Evolutionary conservation across 1,140 invertebrate genomes (phyloP).

Genomic region (Nautilus pompilius): DNA sequence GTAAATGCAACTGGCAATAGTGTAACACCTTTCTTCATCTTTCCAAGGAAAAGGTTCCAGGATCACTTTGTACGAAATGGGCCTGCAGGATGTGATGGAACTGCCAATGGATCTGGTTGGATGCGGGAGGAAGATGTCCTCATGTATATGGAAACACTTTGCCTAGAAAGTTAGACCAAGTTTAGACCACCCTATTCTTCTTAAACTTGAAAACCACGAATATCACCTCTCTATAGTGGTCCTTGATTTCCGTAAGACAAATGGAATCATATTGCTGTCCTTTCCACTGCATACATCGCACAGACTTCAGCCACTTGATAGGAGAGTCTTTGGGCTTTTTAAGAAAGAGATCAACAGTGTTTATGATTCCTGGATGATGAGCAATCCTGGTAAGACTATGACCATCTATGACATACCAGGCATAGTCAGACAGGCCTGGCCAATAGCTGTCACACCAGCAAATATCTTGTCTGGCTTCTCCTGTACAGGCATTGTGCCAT

Average conservation of each 20-base stretch:
- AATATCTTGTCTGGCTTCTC: too few species aligned
- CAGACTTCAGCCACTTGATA: slow-evolving; percentile 9
- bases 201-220: slow-evolving; percentile 54
- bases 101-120: slow-evolving; percentile 56
- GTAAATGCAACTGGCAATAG: slow-evolving; percentile 27
- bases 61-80: slow-evolving; percentile 54
- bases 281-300: too few species aligned
- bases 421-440: too few species aligned
- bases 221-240: slow-evolving; percentile 27
- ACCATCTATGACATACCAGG: too few species aligned
- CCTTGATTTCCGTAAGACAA: slow-evolving; percentile 38
- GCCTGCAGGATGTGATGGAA: slow-evolving; percentile 50
- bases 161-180: too few species aligned
- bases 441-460: too few species aligned
- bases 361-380: too few species aligned
- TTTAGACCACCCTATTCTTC: slow-evolving; percentile 55
- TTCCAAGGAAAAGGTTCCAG: slow-evolving; percentile 36
- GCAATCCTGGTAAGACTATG: too few species aligned
- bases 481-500: too few species aligned
- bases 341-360: too few species aligned
- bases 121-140: slow-evolving; percentile 56
- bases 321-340: slow-evolving; percentile 5
- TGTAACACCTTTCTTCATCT: slow-evolving; percentile 42
- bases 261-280: slow-evolving; percentile 52
- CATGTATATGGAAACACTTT: slow-evolving; percentile 54